Evolutionary conservation across 2,113 vertebrate genomes (phyloP).

Genomic region (Cyprinodon tularosa): DNA sequence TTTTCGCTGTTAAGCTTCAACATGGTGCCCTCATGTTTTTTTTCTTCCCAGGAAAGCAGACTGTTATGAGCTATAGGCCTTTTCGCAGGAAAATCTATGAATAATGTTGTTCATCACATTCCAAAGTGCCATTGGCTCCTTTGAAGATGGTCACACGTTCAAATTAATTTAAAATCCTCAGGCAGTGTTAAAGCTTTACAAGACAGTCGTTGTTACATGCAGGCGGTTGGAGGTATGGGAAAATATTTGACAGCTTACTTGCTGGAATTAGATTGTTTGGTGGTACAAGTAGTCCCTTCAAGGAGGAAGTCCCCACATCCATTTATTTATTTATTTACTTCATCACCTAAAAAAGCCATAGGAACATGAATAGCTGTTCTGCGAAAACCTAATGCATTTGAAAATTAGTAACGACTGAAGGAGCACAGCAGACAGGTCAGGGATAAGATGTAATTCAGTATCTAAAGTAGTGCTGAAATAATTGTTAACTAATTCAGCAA

Average conservation of each 20-base stretch:
- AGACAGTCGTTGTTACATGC: background rate
- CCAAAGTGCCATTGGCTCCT: background rate
- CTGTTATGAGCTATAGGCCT: background rate
- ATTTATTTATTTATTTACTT: too few species aligned
- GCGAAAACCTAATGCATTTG: background rate
- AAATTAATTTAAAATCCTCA: background rate
- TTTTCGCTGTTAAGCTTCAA: slow-evolving; percentile 1
- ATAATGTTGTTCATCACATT: background rate
- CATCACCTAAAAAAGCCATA: too few species aligned
- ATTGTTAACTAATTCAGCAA: too few species aligned
- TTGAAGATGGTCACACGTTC: background rate
- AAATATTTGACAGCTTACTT: background rate
- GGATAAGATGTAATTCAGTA: too few species aligned
- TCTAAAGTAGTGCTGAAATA: background rate
- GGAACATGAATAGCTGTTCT: background rate
- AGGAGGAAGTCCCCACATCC: background rate
- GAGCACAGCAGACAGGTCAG: background rate
- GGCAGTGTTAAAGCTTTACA: background rate
- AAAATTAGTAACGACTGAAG: background rate
- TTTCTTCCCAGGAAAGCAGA: slow-evolving; percentile 3
- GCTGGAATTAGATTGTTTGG: background rate
- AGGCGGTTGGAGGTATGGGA: background rate
- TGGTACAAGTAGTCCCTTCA: background rate
- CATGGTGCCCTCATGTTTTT: slow-evolving; percentile 5
- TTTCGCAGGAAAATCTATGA: slow-evolving; percentile 1